Conservation (phyloP, 2,113 vertebrate species). For the Forbesichthys agassizii region DNA sequence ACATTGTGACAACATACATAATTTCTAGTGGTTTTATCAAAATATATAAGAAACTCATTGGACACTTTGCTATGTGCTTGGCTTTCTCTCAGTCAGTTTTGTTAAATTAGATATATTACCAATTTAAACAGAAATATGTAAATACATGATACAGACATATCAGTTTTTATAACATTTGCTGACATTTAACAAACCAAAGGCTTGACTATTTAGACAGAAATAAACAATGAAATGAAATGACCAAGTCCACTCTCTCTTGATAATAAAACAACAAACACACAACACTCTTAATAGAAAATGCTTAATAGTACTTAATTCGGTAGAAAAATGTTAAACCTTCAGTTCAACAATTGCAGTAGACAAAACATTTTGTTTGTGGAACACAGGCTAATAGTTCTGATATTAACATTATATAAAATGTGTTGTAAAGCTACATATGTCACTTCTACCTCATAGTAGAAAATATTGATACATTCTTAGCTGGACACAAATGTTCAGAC, state of each 20-base stretch:
- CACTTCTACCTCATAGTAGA: background rate
- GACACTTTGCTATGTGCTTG: background rate
- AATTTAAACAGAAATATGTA: constrained; percentile 14
- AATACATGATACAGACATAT: constrained; percentile 13
- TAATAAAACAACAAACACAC: too few species aligned
- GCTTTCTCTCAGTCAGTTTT: background rate
- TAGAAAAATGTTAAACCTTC: background rate
- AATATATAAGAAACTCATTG: constrained; percentile 10
- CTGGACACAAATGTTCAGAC: constrained; percentile 4
- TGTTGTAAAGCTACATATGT: background rate
- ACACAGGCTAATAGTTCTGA: too few species aligned
- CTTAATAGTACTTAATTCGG: too few species aligned
- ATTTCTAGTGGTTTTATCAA: constrained; percentile 15
- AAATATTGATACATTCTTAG: constrained; percentile 27
- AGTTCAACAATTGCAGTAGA: too few species aligned
- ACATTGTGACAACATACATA: constrained; percentile 22
- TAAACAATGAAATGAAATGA: constrained; percentile 2
- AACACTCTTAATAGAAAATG: too few species aligned
- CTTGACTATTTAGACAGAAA: background rate
- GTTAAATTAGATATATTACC: constrained; percentile 3
- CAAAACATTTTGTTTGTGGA: too few species aligned
- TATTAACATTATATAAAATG: background rate
- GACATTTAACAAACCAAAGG: constrained; percentile 3
- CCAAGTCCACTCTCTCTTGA: background rate
- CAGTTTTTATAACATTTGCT: constrained; percentile 8